Evolutionary conservation across 1,140 invertebrate species (phyloP).

Genomic region (Neodiprion lecontei): DNA sequence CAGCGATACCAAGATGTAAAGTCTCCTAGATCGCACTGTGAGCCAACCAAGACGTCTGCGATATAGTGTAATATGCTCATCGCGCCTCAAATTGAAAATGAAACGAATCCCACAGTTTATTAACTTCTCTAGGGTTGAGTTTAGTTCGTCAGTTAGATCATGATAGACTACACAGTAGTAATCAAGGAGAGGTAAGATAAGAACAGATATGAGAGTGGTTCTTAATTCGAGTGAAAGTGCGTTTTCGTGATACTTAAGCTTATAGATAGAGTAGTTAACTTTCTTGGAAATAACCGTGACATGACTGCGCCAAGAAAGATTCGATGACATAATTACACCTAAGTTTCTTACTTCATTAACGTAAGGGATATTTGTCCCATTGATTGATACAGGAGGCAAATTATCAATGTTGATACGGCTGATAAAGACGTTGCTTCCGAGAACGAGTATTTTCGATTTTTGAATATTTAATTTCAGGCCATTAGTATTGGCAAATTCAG

Average conservation of each 20-base stretch:
- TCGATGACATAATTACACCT: too few relatives aligned
- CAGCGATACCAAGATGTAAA: neutral
- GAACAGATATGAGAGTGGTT: neutral
- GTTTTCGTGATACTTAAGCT: neutral
- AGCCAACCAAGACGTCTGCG: neutral
- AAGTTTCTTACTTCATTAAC: neutral
- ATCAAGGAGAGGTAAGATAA: neutral
- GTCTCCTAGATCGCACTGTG: neutral
- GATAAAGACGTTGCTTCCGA: neutral
- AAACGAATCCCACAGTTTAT: neutral
- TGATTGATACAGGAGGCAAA: neutral
- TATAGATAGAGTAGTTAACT: neutral
- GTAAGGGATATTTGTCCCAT: neutral
- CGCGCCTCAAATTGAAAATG: neutral
- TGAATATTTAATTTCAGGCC: neutral
- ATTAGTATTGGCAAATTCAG: neutral
- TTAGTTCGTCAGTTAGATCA: neutral
- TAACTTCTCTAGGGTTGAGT: neutral
- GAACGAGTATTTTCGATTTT: neutral
- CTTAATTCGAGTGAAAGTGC: neutral
- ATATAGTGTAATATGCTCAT: neutral
- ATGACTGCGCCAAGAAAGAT: too few relatives aligned
- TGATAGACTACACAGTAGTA: too few relatives aligned
- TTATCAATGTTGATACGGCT: neutral
- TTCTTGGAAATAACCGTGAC: neutral